A percentile compares a stretch with the other conserved stretches of the same genome.
Conservation (phyloP, 23 tunicate species). For the Ciona savignyi region DNA sequence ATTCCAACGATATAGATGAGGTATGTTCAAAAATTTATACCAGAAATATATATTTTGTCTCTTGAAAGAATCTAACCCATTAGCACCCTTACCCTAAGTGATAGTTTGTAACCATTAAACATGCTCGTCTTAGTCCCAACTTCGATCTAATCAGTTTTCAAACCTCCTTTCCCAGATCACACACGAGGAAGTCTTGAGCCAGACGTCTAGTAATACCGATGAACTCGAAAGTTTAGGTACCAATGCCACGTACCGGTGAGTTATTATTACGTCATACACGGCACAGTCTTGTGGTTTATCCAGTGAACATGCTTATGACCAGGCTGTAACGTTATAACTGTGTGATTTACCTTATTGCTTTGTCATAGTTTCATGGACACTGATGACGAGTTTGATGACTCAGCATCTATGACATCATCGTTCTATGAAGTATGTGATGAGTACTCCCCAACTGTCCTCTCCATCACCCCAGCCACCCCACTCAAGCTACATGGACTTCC, state of each 20-base stretch:
- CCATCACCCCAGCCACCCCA: slow-evolving; percentile 38
- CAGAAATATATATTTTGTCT: no score
- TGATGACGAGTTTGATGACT: slow-evolving; percentile 58
- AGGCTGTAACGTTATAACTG: neutral
- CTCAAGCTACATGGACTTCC: slow-evolving; percentile 77
- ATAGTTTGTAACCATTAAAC: no score
- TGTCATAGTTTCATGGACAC: slow-evolving; percentile 23
- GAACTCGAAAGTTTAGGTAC: slow-evolving; percentile 26
- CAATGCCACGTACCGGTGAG: no score
- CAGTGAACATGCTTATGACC: no score
- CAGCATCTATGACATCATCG: slow-evolving; percentile 60
- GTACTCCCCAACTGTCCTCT: slow-evolving; percentile 56
- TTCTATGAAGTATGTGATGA: slow-evolving; percentile 79
- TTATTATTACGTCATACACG: no score
- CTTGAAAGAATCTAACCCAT: neutral
- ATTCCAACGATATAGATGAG: neutral
- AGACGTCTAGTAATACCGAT: slow-evolving; percentile 23
- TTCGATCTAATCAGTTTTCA: no score
- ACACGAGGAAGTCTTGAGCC: no score
- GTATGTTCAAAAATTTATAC: no score
- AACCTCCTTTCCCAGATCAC: no score
- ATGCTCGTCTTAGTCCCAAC: no score
- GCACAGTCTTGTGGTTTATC: no score
- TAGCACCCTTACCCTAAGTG: no score
- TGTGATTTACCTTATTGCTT: neutral